Evolutionary conservation across 2,797 vertebrate species (phyloP).

Genomic region (Borostomias antarcticus): DNA sequence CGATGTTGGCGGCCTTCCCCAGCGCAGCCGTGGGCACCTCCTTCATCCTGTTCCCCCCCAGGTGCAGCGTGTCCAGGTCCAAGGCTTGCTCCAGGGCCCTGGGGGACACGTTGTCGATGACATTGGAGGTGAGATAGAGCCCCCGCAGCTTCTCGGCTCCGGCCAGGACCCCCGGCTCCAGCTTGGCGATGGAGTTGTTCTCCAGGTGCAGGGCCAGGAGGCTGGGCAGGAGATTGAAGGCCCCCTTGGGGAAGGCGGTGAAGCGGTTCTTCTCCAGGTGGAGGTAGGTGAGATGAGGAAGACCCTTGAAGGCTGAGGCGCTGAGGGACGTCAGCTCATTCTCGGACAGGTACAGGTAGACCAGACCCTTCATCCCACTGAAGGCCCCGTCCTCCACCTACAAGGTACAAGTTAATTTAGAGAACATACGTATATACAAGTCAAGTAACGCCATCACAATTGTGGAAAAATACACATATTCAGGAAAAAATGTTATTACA

Average conservation of each 20-base stretch:
- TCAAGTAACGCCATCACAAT: not conserved
- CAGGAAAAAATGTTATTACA: too few species aligned
- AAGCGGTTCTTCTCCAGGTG: constrained; percentile 89
- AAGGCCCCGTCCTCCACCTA: constrained; percentile 79
- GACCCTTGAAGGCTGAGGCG: constrained; percentile 74
- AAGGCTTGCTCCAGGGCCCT: constrained; percentile 72
- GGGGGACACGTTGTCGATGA: constrained; percentile 67
- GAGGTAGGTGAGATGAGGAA: constrained; percentile 84
- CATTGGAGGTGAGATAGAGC: constrained; percentile 85
- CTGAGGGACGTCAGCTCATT: constrained; percentile 82
- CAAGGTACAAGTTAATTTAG: not conserved
- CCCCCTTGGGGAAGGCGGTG: constrained; percentile 71
- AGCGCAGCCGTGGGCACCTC: constrained; percentile 84
- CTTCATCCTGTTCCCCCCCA: constrained; percentile 83
- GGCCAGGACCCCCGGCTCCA: constrained; percentile 69
- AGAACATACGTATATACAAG: not conserved
- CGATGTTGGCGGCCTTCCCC: constrained; percentile 67
- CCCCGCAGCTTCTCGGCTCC: constrained; percentile 75
- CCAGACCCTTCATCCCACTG: constrained; percentile 81
- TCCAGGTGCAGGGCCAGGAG: constrained; percentile 90
- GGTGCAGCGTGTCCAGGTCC: constrained; percentile 85
- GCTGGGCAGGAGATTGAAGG: constrained; percentile 81
- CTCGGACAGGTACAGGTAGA: constrained; percentile 92
- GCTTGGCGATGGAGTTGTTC: constrained; percentile 78
- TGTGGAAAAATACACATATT: not conserved